Conservation (phyloP, 2,113 vertebrate species). For the Semicossyphus pulcher region DNA sequence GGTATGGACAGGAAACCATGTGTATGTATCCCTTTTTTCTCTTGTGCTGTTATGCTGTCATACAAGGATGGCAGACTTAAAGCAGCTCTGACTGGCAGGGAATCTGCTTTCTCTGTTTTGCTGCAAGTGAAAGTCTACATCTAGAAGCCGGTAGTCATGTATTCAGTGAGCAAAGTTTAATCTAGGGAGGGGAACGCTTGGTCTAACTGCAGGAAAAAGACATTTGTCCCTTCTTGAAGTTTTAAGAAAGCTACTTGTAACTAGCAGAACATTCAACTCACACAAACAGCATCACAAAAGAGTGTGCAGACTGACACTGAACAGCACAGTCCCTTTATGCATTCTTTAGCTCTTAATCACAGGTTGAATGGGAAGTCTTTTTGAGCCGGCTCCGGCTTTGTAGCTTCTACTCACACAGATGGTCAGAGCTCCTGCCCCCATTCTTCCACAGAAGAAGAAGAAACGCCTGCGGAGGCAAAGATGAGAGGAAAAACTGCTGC, state of each 20-base stretch:
- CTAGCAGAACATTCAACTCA: constrained; percentile 5
- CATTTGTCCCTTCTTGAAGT: constrained; percentile 12
- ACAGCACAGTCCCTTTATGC: neutral
- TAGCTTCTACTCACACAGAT: constrained; percentile 90
- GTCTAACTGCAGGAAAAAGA: too few relatives aligned
- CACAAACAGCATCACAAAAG: constrained; percentile 25
- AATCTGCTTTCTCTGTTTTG: neutral
- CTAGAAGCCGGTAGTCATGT: neutral
- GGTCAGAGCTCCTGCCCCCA: constrained; percentile 92
- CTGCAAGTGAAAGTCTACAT: neutral
- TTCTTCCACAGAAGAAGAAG: constrained; percentile 76
- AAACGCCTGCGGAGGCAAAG: constrained; percentile 58
- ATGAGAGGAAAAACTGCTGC: constrained; percentile 64
- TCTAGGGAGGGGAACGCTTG: neutral
- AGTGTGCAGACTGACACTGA: constrained; percentile 5
- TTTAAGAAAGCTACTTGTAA: constrained; percentile 17
- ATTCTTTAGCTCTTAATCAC: constrained; percentile 50
- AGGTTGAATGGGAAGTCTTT: constrained; percentile 36
- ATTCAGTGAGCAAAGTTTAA: constrained; percentile 2
- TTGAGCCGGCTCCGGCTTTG: constrained; percentile 28
- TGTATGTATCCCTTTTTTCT: neutral
- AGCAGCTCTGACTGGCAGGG: neutral
- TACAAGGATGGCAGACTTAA: neutral
- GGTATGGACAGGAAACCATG: constrained; percentile 4
- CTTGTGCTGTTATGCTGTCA: neutral